A percentile compares a stretch with the other conserved stretches of the same genome.
phyloP scores from a whole-genome alignment of 2,113 vertebrate species.

The Melanerpes aurifrons region DNA sequence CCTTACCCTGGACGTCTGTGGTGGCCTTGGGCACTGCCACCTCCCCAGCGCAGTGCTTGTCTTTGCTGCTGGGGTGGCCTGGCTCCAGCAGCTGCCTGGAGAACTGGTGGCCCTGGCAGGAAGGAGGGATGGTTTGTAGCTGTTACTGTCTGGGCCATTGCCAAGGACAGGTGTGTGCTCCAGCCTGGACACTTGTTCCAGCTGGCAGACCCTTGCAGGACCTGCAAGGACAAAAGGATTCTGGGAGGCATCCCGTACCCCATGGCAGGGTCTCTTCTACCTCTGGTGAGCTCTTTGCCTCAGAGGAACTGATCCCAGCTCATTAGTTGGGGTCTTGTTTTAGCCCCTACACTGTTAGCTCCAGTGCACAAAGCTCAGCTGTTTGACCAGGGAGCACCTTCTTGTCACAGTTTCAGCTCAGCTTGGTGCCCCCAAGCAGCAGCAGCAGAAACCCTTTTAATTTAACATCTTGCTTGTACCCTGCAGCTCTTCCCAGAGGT shows the following conservation, averaged over 20 bases:
- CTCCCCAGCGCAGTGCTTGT: not conserved
- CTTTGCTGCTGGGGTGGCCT: not conserved
- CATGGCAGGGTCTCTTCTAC: not conserved
- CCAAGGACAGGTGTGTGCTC: not conserved
- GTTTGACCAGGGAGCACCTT: not conserved
- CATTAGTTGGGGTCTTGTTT: not conserved
- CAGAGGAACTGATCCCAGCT: not conserved
- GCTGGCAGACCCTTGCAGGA: rapidly evolving
- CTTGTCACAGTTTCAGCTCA: not conserved
- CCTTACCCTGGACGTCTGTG: not conserved
- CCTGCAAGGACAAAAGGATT: not conserved
- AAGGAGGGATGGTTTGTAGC: not conserved
- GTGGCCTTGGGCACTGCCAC: not conserved
- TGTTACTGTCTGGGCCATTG: not conserved
- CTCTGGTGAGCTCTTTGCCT: not conserved
- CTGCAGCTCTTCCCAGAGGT: not conserved
- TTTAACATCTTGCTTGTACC: not conserved
- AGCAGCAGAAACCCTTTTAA: not conserved
- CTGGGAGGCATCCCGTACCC: not conserved
- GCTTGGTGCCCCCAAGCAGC: not conserved
- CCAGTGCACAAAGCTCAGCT: not conserved
- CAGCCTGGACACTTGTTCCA: not conserved
- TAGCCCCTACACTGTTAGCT: not conserved
- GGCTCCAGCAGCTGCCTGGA: not conserved
- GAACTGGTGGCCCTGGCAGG: not conserved